These are phyloP conservation scores for Pangasius djambal DNA, from an alignment of 2,797 vertebrate species.

Conservation along the genomic window DNA sequence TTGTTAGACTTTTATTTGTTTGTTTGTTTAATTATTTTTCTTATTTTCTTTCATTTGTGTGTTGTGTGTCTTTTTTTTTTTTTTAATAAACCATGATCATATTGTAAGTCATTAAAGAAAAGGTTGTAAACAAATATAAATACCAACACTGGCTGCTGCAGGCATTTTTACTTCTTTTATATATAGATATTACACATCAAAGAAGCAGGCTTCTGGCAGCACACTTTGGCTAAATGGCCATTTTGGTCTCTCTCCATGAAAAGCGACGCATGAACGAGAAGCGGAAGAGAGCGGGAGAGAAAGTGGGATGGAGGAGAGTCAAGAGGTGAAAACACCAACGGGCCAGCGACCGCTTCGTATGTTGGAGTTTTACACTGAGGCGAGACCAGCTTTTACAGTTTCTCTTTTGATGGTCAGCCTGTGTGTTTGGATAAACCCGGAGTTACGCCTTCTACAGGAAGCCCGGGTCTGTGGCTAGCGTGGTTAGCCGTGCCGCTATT, in stretches of 20 bases:
- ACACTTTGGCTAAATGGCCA: background rate
- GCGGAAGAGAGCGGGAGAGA: background rate
- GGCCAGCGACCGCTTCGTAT: background rate
- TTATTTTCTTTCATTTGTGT: background rate
- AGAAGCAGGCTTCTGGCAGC: conserved; percentile 53
- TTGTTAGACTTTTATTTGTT: background rate
- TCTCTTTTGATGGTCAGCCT: conserved; percentile 38
- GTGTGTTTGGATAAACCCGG: conserved; percentile 39
- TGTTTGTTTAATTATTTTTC: background rate
- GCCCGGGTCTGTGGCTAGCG: conserved; percentile 25
- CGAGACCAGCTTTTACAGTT: conserved; percentile 25
- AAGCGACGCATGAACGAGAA: conserved; percentile 13
- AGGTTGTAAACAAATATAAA: background rate
- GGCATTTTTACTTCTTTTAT: background rate
- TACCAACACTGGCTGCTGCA: too few relatives aligned
- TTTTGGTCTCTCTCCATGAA: conserved; percentile 21
- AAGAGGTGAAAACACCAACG: background rate
- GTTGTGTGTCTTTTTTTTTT: background rate
- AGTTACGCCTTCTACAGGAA: conserved; percentile 41
- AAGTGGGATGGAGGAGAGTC: conserved; percentile 14
- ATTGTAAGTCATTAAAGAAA: background rate
- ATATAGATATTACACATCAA: conserved; percentile 61
- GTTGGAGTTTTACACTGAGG: conserved; percentile 10
- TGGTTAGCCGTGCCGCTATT: conserved; percentile 34
- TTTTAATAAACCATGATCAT: background rate